Evolutionary conservation across 1,140 invertebrate genomes (phyloP).

Genomic region (Trichoplusia ni): DNA sequence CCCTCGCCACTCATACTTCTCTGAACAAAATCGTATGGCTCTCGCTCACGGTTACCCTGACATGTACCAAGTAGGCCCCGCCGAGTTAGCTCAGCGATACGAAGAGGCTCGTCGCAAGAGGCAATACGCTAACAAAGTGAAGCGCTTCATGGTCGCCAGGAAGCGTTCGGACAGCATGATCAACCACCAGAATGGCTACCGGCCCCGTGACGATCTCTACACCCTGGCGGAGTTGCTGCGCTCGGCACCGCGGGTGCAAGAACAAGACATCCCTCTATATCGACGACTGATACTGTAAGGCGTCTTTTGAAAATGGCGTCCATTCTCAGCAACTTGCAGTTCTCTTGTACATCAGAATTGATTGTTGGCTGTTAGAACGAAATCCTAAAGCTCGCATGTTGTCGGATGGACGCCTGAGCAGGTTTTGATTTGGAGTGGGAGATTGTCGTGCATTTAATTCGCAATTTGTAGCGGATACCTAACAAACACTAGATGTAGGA

Average conservation of each 20-base stretch:
- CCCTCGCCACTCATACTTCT: constrained; percentile 72
- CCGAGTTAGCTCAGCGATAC: constrained; percentile 70
- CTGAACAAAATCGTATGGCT: constrained; percentile 73
- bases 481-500: constrained; percentile 49
- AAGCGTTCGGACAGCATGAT: constrained; percentile 73
- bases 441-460: constrained; percentile 64
- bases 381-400: not conserved
- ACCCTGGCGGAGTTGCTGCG: constrained; percentile 77
- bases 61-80: constrained; percentile 65
- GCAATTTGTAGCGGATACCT: constrained; percentile 59
- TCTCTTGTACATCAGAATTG: not conserved
- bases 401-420: constrained; percentile 39
- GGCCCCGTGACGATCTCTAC: constrained; percentile 77
- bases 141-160: constrained; percentile 79
- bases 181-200: constrained; percentile 62
- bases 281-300: constrained; percentile 79
- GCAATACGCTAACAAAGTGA: constrained; percentile 76
- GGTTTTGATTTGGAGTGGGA: constrained; percentile 49
- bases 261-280: constrained; percentile 75
- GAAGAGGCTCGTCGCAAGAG: constrained; percentile 78
- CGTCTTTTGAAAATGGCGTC: constrained; percentile 47
- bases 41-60: constrained; percentile 65
- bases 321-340: constrained; percentile 44
- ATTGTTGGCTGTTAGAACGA: not conserved
- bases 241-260: constrained; percentile 71